A percentile compares a stretch with the other conserved stretches of the same genome.
phyloP scores from a whole-genome alignment of 2,113 vertebrate species.

The Chamaetylas fuelleborni region DNA sequence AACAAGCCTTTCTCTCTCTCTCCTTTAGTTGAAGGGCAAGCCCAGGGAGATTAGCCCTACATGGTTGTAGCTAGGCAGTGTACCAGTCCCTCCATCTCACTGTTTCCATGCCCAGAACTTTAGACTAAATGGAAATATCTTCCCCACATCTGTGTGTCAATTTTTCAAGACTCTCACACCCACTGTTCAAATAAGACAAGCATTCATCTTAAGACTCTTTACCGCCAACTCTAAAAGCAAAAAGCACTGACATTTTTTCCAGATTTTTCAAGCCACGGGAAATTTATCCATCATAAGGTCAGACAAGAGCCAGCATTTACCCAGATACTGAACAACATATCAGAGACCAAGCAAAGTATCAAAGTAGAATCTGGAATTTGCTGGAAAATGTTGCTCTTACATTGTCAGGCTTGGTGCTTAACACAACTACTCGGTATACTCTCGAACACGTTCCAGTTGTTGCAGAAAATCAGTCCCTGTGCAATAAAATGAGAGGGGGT shows the following conservation, averaged over 20 bases:
- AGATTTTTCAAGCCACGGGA: background rate
- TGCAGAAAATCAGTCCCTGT: background rate
- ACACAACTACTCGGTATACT: background rate
- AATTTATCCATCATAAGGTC: background rate
- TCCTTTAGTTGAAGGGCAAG: background rate
- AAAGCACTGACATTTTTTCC: background rate
- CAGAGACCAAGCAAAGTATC: background rate
- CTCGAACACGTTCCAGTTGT: background rate
- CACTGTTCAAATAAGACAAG: background rate
- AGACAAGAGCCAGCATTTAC: background rate
- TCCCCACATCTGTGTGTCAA: background rate
- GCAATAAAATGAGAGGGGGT: background rate
- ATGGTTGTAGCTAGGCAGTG: background rate
- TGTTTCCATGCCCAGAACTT: background rate
- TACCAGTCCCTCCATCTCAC: background rate
- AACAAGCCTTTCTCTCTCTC: background rate
- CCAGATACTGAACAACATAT: background rate
- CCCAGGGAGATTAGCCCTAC: background rate
- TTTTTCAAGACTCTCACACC: background rate
- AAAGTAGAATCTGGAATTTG: background rate
- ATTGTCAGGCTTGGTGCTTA: background rate
- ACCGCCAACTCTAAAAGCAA: background rate
- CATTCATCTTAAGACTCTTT: background rate
- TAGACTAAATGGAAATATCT: background rate
- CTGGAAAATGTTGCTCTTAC: background rate